These are phyloP conservation scores for Haliaeetus leucogaster DNA, from an alignment of 2,113 vertebrate genomes.

Conservation along the genomic window DNA sequence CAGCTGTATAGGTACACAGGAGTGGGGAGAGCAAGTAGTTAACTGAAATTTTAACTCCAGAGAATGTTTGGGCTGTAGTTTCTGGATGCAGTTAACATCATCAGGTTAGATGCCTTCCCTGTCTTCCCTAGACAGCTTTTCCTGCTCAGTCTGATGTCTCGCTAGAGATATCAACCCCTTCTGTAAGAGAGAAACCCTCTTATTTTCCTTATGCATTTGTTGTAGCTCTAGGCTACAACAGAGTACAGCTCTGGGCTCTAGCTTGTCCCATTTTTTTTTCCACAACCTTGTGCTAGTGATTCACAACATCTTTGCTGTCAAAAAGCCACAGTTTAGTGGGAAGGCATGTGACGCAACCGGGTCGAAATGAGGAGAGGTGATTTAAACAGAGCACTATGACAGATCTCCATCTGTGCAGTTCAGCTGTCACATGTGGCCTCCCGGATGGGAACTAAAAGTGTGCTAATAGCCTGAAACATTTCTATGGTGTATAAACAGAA, in stretches of 20 bases:
- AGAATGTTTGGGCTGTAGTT: background rate
- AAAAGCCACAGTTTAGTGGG: background rate
- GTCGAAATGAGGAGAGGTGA: background rate
- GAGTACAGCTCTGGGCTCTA: background rate
- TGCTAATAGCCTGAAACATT: background rate
- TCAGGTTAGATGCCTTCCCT: background rate
- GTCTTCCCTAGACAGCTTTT: background rate
- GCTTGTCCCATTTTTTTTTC: background rate
- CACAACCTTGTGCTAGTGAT: background rate
- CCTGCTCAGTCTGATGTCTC: background rate
- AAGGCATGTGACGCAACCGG: background rate
- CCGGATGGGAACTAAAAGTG: background rate
- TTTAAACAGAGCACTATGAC: background rate
- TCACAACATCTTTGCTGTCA: constrained; percentile 18
- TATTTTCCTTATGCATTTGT: background rate
- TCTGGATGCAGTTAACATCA: background rate
- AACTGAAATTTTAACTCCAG: background rate
- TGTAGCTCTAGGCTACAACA: constrained; percentile 11
- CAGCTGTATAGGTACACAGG: background rate
- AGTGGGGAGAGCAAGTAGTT: background rate
- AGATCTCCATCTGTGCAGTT: constrained; percentile 46
- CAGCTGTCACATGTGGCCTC: background rate
- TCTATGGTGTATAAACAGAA: background rate
- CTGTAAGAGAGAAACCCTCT: background rate
- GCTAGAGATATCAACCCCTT: background rate